A percentile compares a stretch with the other conserved stretches of the same genome.
Conservation (phyloP, 2,113 vertebrate species). For the Bambusicola thoracicus region DNA sequence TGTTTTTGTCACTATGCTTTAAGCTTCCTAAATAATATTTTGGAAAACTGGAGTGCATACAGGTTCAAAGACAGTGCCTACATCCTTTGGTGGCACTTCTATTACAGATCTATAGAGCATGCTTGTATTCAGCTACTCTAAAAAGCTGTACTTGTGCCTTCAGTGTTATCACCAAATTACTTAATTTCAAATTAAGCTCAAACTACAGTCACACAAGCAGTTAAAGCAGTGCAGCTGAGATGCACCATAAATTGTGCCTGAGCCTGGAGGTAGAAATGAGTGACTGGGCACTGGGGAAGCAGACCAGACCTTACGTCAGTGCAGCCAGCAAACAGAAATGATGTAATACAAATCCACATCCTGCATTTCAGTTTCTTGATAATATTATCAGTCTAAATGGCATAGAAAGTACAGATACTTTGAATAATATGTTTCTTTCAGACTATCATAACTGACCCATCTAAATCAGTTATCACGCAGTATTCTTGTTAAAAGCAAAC, state of each 20-base stretch:
- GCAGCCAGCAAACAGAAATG: neutral
- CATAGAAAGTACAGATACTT: neutral
- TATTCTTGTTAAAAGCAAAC: neutral
- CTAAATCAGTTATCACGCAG: neutral
- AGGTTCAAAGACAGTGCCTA: neutral
- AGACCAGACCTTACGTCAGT: neutral
- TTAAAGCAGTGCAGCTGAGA: neutral
- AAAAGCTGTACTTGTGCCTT: neutral
- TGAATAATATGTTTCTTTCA: neutral
- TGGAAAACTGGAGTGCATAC: neutral
- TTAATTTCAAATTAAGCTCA: neutral
- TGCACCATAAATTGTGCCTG: neutral
- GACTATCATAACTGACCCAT: neutral
- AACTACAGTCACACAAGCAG: neutral
- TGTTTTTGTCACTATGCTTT: neutral
- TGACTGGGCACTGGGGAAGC: neutral
- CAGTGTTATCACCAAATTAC: neutral
- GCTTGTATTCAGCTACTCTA: neutral
- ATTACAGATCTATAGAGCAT: neutral
- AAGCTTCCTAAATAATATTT: neutral
- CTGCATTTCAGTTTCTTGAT: neutral
- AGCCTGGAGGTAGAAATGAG: neutral
- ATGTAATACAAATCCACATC: neutral
- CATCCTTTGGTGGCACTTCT: neutral
- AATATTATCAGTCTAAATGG: neutral